Evolutionary conservation across 2,113 vertebrate species (phyloP).

Genomic region (Vidua chalybeata): DNA sequence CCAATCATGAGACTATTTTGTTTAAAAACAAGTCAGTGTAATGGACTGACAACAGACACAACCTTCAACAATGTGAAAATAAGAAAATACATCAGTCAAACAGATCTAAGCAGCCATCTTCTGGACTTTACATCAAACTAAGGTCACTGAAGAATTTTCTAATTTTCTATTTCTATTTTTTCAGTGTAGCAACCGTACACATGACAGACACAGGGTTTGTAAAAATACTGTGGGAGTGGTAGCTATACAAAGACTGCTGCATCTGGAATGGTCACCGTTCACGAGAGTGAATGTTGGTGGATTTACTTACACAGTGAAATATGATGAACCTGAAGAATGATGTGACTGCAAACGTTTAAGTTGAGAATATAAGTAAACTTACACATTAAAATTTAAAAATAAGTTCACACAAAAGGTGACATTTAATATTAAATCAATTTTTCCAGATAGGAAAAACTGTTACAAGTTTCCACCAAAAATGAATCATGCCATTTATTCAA

Average conservation of each 20-base stretch:
- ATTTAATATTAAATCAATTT: background rate
- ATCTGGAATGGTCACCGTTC: background rate
- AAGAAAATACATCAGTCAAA: background rate
- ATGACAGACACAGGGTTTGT: background rate
- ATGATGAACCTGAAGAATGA: background rate
- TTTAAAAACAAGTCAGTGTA: background rate
- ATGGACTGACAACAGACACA: background rate
- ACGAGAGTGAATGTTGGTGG: accelerated
- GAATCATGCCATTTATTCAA: background rate
- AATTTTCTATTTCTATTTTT: background rate
- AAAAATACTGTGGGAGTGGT: background rate
- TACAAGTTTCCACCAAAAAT: background rate
- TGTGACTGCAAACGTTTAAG: background rate
- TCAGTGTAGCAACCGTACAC: background rate
- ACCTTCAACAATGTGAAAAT: background rate
- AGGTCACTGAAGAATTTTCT: background rate
- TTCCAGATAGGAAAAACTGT: background rate
- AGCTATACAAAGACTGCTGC: background rate
- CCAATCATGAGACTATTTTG: background rate
- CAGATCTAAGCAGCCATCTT: background rate
- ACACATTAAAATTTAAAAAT: background rate
- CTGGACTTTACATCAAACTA: background rate
- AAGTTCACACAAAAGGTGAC: background rate
- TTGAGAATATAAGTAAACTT: background rate
- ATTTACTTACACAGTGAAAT: background rate